Percentiles rank a stretch among this genome's conserved stretches.
Evolutionary conservation across 2,113 vertebrate genomes (phyloP).

Genomic region (Nannospalax galili): DNA sequence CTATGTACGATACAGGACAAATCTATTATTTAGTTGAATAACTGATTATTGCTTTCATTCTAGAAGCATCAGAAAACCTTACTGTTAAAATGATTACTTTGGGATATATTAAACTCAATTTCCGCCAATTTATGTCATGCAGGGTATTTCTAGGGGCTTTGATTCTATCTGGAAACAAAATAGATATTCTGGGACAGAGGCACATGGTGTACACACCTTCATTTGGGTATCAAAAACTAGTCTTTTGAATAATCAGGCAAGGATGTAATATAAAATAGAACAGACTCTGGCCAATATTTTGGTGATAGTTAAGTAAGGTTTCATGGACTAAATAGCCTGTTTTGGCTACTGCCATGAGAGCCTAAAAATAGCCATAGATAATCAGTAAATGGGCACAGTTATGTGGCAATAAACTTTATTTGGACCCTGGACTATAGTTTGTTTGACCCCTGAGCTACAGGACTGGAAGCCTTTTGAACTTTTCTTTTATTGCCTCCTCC

Average conservation of each 20-base stretch:
- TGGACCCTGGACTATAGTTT: background rate
- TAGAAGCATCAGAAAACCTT: constrained; percentile 47
- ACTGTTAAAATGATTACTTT: constrained; percentile 38
- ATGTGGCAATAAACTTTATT: constrained; percentile 40
- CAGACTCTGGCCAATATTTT: background rate
- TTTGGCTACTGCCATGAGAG: background rate
- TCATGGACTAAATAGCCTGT: background rate
- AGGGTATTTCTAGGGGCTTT: background rate
- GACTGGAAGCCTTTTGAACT: background rate
- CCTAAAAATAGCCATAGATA: background rate
- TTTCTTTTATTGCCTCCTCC: background rate
- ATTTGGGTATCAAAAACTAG: constrained; percentile 12
- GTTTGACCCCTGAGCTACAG: background rate
- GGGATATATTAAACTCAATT: constrained; percentile 33
- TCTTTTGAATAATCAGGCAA: background rate
- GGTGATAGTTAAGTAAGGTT: constrained; percentile 25
- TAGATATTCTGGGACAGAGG: constrained; percentile 25
- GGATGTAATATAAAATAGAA: background rate
- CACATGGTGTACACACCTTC: background rate
- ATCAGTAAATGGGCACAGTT: background rate
- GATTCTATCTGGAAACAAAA: constrained; percentile 44
- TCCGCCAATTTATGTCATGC: background rate
- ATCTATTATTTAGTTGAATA: constrained; percentile 30
- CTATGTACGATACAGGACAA: background rate
- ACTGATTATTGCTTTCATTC: background rate